phyloP scores from a whole-genome alignment of 2,113 vertebrate species.

The Lepisosteus osseus region DNA sequence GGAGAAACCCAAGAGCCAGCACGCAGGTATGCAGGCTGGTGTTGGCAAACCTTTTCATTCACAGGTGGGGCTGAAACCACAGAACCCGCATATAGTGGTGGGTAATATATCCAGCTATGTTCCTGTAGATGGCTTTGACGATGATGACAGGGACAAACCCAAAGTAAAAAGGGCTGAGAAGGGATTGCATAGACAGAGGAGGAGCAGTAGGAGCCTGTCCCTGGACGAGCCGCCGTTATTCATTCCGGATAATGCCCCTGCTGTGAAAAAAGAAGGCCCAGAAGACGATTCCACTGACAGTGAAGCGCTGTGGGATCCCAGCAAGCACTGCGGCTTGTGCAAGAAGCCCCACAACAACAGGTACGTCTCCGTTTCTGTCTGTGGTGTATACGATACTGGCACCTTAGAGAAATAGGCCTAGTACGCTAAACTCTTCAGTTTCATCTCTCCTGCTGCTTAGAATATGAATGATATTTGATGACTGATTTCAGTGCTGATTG shows the following conservation, averaged over 20 bases:
- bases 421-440: no score
- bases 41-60: constrained; percentile 37
- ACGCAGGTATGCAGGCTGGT: constrained; percentile 41
- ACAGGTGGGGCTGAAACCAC: constrained; percentile 48
- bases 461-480: no score
- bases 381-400: background rate
- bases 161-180: constrained; percentile 82
- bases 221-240: constrained; percentile 93
- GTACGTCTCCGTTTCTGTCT: constrained; percentile 40
- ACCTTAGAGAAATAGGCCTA: no score
- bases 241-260: constrained; percentile 94
- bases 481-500: background rate
- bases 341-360: constrained; percentile 92
- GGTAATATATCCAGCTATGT: constrained; percentile 22
- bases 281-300: constrained; percentile 74
- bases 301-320: constrained; percentile 83
- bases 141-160: constrained; percentile 71
- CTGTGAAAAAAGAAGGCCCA: constrained; percentile 75
- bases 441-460: no score
- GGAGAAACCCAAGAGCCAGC: constrained; percentile 24
- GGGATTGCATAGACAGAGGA: constrained; percentile 78
- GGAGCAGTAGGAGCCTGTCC: constrained; percentile 80
- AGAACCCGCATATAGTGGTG: background rate
- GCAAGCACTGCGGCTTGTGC: constrained; percentile 91
- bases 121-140: constrained; percentile 65